phyloP scores from a whole-genome alignment of 2,888 invertebrate species.

The Cordilura impudica region DNA sequence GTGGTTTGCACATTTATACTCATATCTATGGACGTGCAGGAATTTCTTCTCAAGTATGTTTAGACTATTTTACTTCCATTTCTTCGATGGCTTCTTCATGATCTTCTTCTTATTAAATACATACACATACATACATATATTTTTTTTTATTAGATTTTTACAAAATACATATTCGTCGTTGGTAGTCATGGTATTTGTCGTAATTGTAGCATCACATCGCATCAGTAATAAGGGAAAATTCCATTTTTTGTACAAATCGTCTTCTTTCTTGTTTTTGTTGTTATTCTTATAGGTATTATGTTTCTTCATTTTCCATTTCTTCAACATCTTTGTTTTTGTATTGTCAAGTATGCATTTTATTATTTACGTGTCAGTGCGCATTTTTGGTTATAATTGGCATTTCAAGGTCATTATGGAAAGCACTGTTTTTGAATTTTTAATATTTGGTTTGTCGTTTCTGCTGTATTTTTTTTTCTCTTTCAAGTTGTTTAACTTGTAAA shows the following conservation, averaged over 20 bases:
- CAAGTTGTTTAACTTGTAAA: neutral
- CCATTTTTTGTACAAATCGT: slow-evolving; percentile 15
- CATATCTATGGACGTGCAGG: no score
- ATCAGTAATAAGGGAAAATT: slow-evolving; percentile 1
- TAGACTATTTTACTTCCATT: no score
- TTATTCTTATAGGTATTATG: slow-evolving; percentile 4
- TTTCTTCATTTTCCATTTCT: neutral
- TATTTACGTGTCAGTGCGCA: slow-evolving; percentile 60
- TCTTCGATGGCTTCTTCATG: no score
- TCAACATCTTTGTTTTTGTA: slow-evolving; percentile 16
- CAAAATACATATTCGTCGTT: no score
- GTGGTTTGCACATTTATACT: no score
- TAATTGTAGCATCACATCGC: neutral
- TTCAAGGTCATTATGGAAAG: slow-evolving; percentile 51
- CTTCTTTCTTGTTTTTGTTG: neutral
- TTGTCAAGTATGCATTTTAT: slow-evolving; percentile 57
- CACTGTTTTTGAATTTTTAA: slow-evolving; percentile 37
- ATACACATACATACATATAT: no score
- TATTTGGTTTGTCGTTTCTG: no score
- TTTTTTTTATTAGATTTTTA: no score
- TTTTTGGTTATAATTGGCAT: slow-evolving; percentile 58
- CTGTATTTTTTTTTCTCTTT: slow-evolving; percentile 26
- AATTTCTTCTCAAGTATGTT: no score
- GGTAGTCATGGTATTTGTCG: neutral
- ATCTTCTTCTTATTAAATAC: no score